phyloP scores from a whole-genome alignment of 2,113 vertebrate species.

The Oceanodroma tethys region DNA sequence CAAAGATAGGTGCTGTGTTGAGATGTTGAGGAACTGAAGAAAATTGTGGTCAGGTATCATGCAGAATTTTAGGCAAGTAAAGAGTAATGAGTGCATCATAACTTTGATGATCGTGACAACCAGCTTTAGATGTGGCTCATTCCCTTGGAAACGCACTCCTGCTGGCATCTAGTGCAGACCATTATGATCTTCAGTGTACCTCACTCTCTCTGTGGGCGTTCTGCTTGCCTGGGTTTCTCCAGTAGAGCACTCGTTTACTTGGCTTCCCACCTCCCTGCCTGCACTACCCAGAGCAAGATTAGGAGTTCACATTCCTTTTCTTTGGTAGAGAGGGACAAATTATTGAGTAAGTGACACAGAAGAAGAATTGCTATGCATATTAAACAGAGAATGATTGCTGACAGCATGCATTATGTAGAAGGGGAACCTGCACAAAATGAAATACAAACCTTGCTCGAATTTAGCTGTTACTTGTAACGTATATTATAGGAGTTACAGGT shows the following conservation, averaged over 20 bases:
- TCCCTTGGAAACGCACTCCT: neutral
- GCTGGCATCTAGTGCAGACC: neutral
- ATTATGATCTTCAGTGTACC: neutral
- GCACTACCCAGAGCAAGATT: neutral
- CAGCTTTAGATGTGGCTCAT: neutral
- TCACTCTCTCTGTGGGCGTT: fast-evolving
- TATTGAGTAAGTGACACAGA: conserved; percentile 64
- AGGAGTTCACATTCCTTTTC: neutral
- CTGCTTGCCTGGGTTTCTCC: neutral
- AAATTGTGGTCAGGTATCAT: fast-evolving
- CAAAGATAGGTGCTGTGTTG: neutral
- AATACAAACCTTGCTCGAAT: conserved; percentile 57
- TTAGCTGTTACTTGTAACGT: conserved; percentile 36
- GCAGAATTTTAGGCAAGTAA: neutral
- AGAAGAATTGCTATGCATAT: conserved; percentile 49
- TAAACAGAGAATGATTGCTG: conserved; percentile 56
- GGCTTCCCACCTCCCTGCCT: neutral
- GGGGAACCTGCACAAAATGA: conserved; percentile 41
- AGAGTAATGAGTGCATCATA: neutral
- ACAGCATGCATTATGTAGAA: conserved; percentile 52
- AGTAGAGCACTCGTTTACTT: neutral
- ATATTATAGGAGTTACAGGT: conserved; percentile 36
- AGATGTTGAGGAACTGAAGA: neutral
- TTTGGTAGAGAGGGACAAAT: conserved; percentile 19
- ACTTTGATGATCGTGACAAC: neutral